A percentile compares a stretch with the other conserved stretches of the same genome.
phyloP scores from a whole-genome alignment of 2,888 invertebrate genomes.

The Deilephila porcellus region DNA sequence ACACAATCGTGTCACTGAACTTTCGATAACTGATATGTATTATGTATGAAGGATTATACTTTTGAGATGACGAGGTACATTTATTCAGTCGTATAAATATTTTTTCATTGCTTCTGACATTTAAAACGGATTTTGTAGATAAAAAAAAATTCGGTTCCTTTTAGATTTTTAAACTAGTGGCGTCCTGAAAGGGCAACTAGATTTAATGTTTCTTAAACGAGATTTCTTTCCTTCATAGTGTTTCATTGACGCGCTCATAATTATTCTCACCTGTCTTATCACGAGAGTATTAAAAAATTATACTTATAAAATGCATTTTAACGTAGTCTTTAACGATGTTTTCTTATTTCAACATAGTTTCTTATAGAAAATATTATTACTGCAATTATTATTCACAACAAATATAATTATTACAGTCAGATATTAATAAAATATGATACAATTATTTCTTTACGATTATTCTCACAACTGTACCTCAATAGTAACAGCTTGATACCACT shows the following conservation, averaged over 20 bases:
- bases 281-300: no score
- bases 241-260: no score
- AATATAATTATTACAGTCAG: background rate
- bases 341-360: no score
- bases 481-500: slow-evolving; percentile 15
- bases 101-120: background rate
- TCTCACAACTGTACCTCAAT: slow-evolving; percentile 11
- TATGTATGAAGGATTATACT: background rate
- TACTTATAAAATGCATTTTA: no score
- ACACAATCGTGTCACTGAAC: slow-evolving; percentile 26
- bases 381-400: background rate
- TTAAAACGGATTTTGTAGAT: background rate
- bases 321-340: no score
- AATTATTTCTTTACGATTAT: background rate
- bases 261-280: no score
- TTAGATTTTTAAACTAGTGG: background rate
- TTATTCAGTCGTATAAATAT: background rate
- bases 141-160: no score
- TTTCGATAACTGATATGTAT: slow-evolving; percentile 9
- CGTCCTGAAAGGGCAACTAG: background rate
- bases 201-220: no score
- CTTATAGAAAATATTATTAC: no score
- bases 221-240: no score
- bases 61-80: background rate
- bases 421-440: background rate